phyloP scores from a whole-genome alignment of 2,797 vertebrate species.

The Neosilurus mollespiculum region DNA sequence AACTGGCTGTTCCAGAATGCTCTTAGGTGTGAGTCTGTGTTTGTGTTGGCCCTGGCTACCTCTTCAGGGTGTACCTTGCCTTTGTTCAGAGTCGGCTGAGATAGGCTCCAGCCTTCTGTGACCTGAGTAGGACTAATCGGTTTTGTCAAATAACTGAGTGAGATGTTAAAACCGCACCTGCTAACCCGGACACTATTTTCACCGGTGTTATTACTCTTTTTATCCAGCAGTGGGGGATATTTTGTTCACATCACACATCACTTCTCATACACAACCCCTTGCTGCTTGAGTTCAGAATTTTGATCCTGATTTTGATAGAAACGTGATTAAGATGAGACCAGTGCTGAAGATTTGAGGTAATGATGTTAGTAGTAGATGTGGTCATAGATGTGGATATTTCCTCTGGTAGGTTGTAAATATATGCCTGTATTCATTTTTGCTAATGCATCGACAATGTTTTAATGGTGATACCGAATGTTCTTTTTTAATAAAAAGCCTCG shows the following conservation, averaged over 20 bases:
- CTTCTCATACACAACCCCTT: not conserved
- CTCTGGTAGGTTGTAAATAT: not conserved
- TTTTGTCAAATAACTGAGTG: too few species aligned
- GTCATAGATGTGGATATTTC: too few species aligned
- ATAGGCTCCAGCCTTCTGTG: too few species aligned
- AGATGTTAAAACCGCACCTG: not conserved
- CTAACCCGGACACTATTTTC: not conserved
- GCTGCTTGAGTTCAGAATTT: not conserved
- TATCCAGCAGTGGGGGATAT: not conserved
- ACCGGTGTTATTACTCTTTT: not conserved
- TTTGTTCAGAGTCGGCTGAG: too few species aligned
- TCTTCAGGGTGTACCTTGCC: too few species aligned
- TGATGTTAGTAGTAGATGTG: not conserved
- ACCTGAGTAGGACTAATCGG: too few species aligned
- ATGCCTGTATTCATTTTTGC: not conserved
- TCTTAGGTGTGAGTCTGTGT: too few species aligned
- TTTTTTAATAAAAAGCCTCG: not conserved
- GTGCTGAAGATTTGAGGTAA: not conserved
- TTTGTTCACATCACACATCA: too few species aligned
- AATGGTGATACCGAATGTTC: not conserved
- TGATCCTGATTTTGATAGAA: not conserved
- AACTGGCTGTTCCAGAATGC: too few species aligned
- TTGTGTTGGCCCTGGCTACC: too few species aligned
- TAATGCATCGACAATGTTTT: not conserved
- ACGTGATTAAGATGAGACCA: not conserved